These are phyloP conservation scores for Cheirogaleus medius DNA, from an alignment of 2,113 vertebrate genomes.

Conservation along the genomic window DNA sequence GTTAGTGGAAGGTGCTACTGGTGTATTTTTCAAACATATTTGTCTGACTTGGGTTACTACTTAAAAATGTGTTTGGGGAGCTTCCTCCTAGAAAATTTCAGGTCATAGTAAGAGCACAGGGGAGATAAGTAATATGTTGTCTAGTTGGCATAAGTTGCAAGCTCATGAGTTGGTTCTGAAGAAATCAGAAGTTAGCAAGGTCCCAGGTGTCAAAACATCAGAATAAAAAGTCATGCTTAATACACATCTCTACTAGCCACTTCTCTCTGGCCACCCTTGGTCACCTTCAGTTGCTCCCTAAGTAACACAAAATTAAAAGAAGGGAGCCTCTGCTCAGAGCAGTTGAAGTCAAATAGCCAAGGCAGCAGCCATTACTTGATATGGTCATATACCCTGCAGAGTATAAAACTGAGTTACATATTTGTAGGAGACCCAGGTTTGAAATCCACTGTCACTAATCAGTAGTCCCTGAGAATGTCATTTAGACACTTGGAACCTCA, in stretches of 20 bases:
- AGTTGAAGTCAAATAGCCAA: neutral
- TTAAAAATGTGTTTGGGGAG: neutral
- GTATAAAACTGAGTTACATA: neutral
- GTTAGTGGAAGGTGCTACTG: neutral
- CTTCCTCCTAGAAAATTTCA: neutral
- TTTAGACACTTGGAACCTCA: neutral
- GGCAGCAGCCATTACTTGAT: neutral
- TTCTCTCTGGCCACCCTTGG: neutral
- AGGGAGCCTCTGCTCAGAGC: neutral
- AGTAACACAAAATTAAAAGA: neutral
- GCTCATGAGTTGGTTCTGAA: neutral
- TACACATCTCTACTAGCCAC: neutral
- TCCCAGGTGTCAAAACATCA: neutral
- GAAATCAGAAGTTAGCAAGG: neutral
- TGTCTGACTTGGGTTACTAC: neutral
- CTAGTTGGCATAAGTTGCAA: neutral
- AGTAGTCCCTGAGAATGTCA: neutral
- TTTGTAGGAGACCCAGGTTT: neutral
- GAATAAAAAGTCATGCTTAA: neutral
- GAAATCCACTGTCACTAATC: neutral
- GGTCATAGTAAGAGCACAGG: neutral
- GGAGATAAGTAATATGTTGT: neutral
- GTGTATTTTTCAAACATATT: neutral
- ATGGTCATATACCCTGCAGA: neutral
- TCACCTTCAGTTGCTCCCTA: neutral